Base-by-base conservation (phyloP, 2,113 vertebrate genomes). In the Ciconia maguari region DNA sequence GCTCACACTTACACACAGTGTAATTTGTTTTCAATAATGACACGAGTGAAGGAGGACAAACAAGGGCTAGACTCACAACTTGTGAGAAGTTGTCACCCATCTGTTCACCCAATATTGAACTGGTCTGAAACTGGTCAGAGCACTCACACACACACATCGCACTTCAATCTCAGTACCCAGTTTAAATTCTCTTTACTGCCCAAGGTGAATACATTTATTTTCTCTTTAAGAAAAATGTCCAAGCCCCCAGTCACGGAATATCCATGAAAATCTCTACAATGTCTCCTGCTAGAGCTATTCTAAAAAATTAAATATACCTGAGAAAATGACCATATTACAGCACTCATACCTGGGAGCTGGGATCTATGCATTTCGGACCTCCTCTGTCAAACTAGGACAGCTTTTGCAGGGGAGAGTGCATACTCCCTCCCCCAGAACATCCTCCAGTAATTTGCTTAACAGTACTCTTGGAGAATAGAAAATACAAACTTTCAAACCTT, bases 11-110 rank as follows among this genome's bases (percentile, higher is more conserved):
- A 22, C 30, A 44, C 17, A 46, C 13, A 26, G 38, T 17, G 38
- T 36, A 58, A 88, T 86, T 83, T 88, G 27, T n/a, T 77, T 78
- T 81, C 48, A 89, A 89, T 20, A 87, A 61, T 46, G 46, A 66
- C 13, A 92, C 46, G 42, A 79, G 6, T 34, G 36, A 95, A 69
- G 41, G 27, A 64, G 13, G 20, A 74, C 21, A 83, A 72, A 34
- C 8, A 90, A 92, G 17, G 48, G 15, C 16, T 58, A 60, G 61
- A 52, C 11, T 71, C 16, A 27, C 16, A 61, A 13, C 7, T 79
- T 74, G 18, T 10, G 30, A 93, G 55, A 94, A 71, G 20, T 46
- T 1, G 0, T 38, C 24, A 52, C 24, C 41, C 20, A 5, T 46
- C 36, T 86, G 61, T 94, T 92, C 38, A 87, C 10, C 12, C n/a